phyloP scores from a whole-genome alignment of 2,888 invertebrate genomes.

The Chloroclysta siterata region DNA sequence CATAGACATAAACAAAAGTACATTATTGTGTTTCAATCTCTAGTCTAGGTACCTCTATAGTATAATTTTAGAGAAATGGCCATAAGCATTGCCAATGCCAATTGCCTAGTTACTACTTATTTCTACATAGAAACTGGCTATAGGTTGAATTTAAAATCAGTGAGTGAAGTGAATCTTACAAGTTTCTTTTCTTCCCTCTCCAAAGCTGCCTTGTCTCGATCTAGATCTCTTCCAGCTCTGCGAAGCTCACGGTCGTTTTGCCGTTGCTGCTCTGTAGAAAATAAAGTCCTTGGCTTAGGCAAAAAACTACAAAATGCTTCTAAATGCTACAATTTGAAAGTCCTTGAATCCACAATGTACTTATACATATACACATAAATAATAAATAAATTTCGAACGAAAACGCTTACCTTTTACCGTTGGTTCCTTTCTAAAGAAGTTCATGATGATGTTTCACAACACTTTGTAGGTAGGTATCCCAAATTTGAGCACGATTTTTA shows the following conservation, averaged over 20 bases:
- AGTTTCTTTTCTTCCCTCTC: constrained; percentile 96
- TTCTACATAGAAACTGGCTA: no score
- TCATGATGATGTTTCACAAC: constrained; percentile 55
- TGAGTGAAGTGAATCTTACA: constrained; percentile 71
- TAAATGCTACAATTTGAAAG: not conserved
- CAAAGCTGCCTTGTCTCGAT: constrained; percentile 91
- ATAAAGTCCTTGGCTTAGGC: not conserved
- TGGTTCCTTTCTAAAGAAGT: constrained; percentile 86
- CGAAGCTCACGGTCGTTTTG: constrained; percentile 92
- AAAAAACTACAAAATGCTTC: not conserved
- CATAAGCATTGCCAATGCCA: no score
- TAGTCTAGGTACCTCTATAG: no score
- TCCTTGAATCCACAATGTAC: not conserved
- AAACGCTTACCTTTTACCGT: constrained; percentile 84
- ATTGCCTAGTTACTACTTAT: no score
- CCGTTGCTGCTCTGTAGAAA: constrained; percentile 89
- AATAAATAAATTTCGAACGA: no score
- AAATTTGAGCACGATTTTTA: not conserved
- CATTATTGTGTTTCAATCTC: not conserved
- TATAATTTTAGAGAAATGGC: not conserved
- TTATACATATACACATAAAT: no score
- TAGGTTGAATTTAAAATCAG: no score
- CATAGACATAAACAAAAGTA: constrained; percentile 8
- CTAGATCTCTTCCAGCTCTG: constrained; percentile 93
- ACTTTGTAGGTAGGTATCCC: not conserved